These are phyloP conservation scores for Crypturellus undulatus DNA, from an alignment of 2,113 vertebrate species.

Conservation along the genomic window DNA sequence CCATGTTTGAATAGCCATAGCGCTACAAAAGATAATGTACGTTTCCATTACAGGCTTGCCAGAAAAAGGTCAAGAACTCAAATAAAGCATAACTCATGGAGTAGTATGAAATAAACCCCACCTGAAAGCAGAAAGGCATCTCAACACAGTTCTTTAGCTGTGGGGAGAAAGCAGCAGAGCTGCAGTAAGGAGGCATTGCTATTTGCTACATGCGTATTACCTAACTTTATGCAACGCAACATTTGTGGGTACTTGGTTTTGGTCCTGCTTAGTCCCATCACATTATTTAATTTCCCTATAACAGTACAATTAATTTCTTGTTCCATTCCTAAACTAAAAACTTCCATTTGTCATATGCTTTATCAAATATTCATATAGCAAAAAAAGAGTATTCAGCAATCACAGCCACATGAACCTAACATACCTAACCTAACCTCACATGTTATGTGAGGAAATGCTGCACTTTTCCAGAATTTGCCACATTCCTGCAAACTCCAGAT, in stretches of 20 bases:
- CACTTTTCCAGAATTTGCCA: neutral
- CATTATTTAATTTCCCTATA: neutral
- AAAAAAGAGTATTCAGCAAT: neutral
- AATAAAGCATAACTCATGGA: neutral
- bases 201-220: rapidly evolving
- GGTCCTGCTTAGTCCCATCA: neutral
- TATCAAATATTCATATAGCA: neutral
- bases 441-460: neutral
- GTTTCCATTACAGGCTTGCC: neutral
- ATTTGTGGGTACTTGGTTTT: neutral
- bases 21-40: neutral
- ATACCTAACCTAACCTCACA: too few species aligned
- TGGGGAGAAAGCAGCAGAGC: neutral
- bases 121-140: neutral
- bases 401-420: neutral
- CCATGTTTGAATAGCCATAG: neutral
- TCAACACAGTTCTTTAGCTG: neutral
- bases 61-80: neutral
- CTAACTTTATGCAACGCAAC: neutral
- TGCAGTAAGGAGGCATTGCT: neutral
- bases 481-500: neutral
- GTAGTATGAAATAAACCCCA: neutral
- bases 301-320: neutral
- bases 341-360: neutral
- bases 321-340: neutral